These are phyloP conservation scores for Lates calcarifer DNA, from an alignment of 2,113 vertebrate genomes.

Conservation along the genomic window DNA sequence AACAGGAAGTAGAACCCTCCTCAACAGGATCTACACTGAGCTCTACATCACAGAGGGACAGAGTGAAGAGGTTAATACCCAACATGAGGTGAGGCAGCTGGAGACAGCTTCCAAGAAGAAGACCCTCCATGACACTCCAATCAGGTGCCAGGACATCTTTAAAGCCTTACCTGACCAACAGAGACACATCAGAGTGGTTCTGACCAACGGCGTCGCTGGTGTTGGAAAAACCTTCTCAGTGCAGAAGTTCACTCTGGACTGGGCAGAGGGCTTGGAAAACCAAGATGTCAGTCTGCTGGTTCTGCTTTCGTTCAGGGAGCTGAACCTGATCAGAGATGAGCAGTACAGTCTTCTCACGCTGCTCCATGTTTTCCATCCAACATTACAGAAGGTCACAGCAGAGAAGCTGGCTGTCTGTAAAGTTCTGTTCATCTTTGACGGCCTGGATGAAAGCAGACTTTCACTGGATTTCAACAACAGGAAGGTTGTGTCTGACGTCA, in stretches of 20 bases:
- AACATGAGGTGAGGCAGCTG: slow-evolving; percentile 17
- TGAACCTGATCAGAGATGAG: background rate
- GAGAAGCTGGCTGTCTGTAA: slow-evolving; percentile 18
- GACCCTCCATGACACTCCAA: background rate
- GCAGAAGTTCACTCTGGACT: background rate
- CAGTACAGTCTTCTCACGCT: slow-evolving; percentile 29
- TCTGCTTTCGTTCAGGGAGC: slow-evolving; percentile 40
- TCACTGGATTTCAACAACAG: slow-evolving; percentile 9
- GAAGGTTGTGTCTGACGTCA: fast-evolving
- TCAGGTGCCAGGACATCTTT: background rate
- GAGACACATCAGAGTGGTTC: background rate
- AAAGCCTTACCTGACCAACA: slow-evolving; percentile 25
- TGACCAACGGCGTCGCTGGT: slow-evolving; percentile 20
- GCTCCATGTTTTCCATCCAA: slow-evolving; percentile 23
- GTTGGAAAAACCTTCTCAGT: slow-evolving; percentile 32
- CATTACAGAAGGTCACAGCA: background rate
- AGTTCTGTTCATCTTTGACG: slow-evolving; percentile 46
- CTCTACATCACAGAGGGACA: slow-evolving; percentile 27
- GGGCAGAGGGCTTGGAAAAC: too few relatives aligned
- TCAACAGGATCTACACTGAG: slow-evolving; percentile 33
- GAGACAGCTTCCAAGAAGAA: background rate
- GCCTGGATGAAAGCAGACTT: slow-evolving; percentile 49
- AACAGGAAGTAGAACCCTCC: slow-evolving; percentile 4
- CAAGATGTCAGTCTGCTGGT: background rate
- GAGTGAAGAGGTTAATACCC: slow-evolving; percentile 15